Evolutionary conservation across 2,113 vertebrate genomes (phyloP).

Genomic region (Cyprinodon brontotheroides): DNA sequence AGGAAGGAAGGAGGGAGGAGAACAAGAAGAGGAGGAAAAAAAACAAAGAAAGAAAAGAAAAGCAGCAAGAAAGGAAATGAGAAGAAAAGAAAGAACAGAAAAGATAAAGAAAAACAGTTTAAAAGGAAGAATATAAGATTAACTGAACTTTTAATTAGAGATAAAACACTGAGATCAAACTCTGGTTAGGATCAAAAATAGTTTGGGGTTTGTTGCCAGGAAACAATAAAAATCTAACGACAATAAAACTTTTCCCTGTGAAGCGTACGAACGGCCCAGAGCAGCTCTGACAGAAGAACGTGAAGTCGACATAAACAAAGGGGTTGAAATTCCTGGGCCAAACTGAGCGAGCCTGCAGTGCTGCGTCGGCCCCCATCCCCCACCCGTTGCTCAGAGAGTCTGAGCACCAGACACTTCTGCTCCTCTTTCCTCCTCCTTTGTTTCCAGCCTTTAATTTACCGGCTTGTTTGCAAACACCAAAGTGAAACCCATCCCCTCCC

Average conservation of each 20-base stretch:
- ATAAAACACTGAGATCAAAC: neutral
- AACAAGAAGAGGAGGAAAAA: too few relatives aligned
- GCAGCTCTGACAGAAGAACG: constrained; percentile 1
- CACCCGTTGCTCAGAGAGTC: constrained; percentile 55
- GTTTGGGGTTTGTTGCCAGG: neutral
- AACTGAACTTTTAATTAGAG: too few relatives aligned
- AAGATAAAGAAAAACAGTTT: neutral
- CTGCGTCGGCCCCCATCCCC: constrained; percentile 49
- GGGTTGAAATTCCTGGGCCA: constrained; percentile 62
- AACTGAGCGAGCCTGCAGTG: constrained; percentile 49
- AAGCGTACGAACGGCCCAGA: neutral
- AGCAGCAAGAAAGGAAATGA: neutral
- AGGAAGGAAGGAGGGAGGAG: too few relatives aligned
- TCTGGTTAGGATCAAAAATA: neutral
- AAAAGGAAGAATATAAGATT: neutral
- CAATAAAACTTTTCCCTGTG: neutral
- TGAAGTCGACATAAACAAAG: constrained; percentile 30
- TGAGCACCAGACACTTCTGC: constrained; percentile 48
- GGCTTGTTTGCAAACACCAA: constrained; percentile 73
- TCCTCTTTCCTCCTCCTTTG: constrained; percentile 27
- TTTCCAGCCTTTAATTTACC: constrained; percentile 74
- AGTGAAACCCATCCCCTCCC: constrained; percentile 53
- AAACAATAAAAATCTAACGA: neutral
- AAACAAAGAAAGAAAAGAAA: neutral
- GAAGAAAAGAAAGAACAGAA: too few relatives aligned